phyloP scores from a whole-genome alignment of 2,113 vertebrate genomes.

The Scopus umbretta region DNA sequence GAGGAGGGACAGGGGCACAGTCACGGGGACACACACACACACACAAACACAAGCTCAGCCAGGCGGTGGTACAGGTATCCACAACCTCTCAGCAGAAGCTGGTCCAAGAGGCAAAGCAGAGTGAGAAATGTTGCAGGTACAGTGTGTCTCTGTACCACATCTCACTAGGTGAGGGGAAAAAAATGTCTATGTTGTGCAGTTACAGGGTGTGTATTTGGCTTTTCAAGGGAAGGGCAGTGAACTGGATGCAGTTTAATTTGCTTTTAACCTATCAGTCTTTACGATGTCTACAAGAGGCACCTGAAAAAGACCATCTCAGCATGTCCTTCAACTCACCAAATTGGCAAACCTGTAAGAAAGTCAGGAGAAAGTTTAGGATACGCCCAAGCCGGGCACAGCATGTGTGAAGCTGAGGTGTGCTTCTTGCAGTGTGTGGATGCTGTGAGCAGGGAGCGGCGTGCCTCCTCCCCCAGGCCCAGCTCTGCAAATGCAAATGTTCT shows the following conservation, averaged over 20 bases:
- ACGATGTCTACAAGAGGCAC: neutral
- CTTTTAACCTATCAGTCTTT: neutral
- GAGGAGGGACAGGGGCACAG: neutral
- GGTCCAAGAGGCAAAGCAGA: neutral
- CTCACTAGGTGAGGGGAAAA: neutral
- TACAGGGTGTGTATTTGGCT: neutral
- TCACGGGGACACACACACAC: neutral
- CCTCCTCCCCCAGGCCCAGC: neutral
- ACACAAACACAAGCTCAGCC: neutral
- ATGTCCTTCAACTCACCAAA: neutral
- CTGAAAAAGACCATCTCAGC: neutral
- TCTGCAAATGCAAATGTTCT: neutral
- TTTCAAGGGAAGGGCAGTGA: neutral
- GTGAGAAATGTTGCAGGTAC: neutral
- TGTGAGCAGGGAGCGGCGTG: rapidly evolving
- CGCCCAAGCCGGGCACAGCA: neutral
- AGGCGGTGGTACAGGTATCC: neutral
- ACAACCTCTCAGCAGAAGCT: neutral
- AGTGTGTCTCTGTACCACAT: neutral
- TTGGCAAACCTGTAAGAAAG: neutral
- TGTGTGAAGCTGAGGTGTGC: neutral
- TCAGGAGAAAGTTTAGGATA: neutral
- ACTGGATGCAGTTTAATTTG: neutral
- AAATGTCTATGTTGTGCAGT: neutral
- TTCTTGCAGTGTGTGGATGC: rapidly evolving